Evolutionary conservation across 2,113 vertebrate genomes (phyloP), one percentile per base, ranked within the genome.

Genomic region (Cynopterus brachyotis): DNA sequence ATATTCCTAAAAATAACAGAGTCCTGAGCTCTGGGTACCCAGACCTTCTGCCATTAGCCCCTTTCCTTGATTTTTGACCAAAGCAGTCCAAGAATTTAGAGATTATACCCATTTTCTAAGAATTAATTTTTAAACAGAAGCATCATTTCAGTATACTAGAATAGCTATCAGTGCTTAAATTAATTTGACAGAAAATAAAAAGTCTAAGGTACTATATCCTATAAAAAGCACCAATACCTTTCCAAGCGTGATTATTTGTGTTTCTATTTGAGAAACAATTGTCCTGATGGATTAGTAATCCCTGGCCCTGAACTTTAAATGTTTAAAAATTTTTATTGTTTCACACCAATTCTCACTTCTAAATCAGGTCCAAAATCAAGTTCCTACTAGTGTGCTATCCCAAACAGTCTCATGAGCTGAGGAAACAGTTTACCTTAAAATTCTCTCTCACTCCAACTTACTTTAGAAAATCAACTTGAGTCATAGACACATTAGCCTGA

Each of bases 371-470:
- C 30, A 96, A 94, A 95, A 88, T 84, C 66, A 89, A 35, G 32
- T 93, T 2, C 0, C 95, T 96, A 91, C 9, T 50, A 3, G 0
- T 84, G 66, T 91, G 37, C 83, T 89, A 84, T 30, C 22, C 30
- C 16, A 75, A 60, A 87, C 59, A 83, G 75, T 32, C 45, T 95
- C 50, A 42, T 2, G n/a, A 87, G 79, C 47, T 90, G 50, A 94
- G 78, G 91, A 95, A 95, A 94, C 7, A 94, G 59, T 32, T 84
- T 59, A 84, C 3, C 67, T 87, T 53, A 55, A 55, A 89, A 53
- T 87, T 78, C 57, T 73, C 62, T 96, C 87, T 93, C 55, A 73
- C 40, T 79, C 80, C 45, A 88, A 90, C 96, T 97, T 97, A 91
- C 97, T 97, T 96, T 87, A 95, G 82, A 93, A 85, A 98, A 92